A percentile compares a stretch with the other conserved stretches of the same genome.
Evolutionary conservation across 2,797 vertebrate species (phyloP).

Genomic region (Sardinella longiceps): DNA sequence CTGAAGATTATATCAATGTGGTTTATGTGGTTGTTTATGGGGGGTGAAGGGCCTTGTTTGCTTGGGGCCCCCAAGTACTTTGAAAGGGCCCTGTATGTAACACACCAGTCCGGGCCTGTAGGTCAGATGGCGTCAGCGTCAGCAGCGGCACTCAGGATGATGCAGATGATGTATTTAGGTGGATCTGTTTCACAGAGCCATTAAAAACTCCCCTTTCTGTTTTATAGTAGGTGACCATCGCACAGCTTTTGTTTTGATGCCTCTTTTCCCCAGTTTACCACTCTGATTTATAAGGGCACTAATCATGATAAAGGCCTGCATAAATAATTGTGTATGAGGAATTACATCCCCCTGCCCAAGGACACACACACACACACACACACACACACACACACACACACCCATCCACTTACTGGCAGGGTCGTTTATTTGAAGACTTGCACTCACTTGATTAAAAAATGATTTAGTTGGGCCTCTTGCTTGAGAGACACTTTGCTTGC

Average conservation of each 20-base stretch:
- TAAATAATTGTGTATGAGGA: slow-evolving; percentile 68
- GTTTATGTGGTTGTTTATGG: too few species aligned
- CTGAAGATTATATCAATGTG: too few species aligned
- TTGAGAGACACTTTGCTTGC: slow-evolving; percentile 59
- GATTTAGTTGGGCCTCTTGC: slow-evolving; percentile 67
- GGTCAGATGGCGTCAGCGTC: too few species aligned
- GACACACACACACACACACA: slow-evolving; percentile 42
- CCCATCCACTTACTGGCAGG: slow-evolving; percentile 51
- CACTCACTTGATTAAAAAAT: slow-evolving; percentile 79
- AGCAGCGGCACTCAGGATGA: too few species aligned
- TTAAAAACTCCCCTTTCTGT: slow-evolving; percentile 56
- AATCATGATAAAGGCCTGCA: slow-evolving; percentile 55
- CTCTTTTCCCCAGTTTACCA: slow-evolving; percentile 54
- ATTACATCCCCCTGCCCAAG: slow-evolving; percentile 64
- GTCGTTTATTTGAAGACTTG: slow-evolving; percentile 67
- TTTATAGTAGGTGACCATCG: slow-evolving; percentile 56
- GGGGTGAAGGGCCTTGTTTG: too few species aligned
- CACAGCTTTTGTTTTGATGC: slow-evolving; percentile 52
- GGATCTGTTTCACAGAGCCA: slow-evolving; percentile 53
- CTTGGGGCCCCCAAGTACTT: too few species aligned
- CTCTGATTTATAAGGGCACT: slow-evolving; percentile 58
- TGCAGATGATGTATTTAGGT: slow-evolving; percentile 53
- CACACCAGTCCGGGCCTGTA: too few species aligned
- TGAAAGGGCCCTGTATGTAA: too few species aligned
- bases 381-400: slow-evolving; percentile 60